Conservation (phyloP, 1,140 invertebrate genomes). For the Brachionus manjavacas region DNA sequence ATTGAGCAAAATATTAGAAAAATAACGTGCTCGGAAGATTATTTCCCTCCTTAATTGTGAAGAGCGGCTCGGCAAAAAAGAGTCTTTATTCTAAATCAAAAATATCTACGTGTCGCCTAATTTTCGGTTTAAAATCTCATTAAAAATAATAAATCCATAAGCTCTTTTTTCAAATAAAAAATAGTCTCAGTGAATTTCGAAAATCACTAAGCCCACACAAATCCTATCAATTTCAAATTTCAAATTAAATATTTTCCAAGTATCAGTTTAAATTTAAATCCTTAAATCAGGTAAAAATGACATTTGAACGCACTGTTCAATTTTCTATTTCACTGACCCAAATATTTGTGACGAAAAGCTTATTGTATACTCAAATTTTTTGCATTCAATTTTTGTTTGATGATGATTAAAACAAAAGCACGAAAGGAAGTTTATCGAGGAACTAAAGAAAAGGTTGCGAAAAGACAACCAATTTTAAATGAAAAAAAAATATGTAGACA, state of each 20-base stretch:
- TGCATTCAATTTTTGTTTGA: not conserved
- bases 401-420: not conserved
- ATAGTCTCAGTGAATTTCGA: not conserved
- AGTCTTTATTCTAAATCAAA: not conserved
- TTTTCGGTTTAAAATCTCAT: not conserved
- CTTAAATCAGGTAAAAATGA: not conserved
- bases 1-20: not conserved
- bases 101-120: not conserved
- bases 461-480: not conserved
- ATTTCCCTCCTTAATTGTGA: not conserved
- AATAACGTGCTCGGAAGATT: not conserved
- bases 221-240: slow-evolving; percentile 25
- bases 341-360: not conserved
- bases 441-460: not conserved
- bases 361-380: not conserved
- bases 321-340: not conserved
- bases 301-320: not conserved
- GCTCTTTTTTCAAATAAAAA: not conserved
- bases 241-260: slow-evolving; percentile 12
- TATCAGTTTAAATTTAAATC: slow-evolving; percentile 15
- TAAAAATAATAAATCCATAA: not conserved
- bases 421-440: not conserved
- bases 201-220: not conserved
- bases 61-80: not conserved
- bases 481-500: not conserved